phyloP scores from a whole-genome alignment of 2,888 invertebrate species.

The Digitonthophagus gazella region DNA sequence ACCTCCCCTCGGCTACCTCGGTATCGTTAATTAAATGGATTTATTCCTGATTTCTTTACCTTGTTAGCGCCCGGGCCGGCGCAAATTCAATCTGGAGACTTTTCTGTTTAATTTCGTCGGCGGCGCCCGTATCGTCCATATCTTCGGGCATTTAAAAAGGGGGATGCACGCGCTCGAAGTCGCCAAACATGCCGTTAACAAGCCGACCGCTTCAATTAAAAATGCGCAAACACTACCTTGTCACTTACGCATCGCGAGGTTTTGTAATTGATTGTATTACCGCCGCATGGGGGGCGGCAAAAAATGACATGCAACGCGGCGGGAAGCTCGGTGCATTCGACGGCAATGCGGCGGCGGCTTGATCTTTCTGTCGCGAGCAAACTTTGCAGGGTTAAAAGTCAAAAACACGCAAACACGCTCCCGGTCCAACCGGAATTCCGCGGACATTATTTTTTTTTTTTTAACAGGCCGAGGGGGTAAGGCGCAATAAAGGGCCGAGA shows the following conservation, averaged over 20 bases:
- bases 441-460: background rate
- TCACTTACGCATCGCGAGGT: background rate
- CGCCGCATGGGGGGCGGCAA: background rate
- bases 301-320: background rate
- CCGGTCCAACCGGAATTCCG: too few relatives aligned
- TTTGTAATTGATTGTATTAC: background rate
- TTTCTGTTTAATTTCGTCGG: background rate
- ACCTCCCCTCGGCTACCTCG: background rate
- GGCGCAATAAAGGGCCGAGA: conserved; percentile 9
- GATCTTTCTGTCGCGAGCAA: background rate
- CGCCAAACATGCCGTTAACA: background rate
- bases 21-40: background rate
- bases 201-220: background rate
- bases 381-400: background rate
- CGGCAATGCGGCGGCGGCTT: background rate
- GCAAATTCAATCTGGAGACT: background rate
- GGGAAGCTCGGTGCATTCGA: background rate
- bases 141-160: background rate
- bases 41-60: background rate
- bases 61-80: background rate
- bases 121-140: background rate
- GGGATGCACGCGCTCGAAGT: background rate
- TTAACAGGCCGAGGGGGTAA: background rate
- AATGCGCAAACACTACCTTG: background rate
- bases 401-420: too few relatives aligned